Percentiles rank a stretch among this genome's conserved stretches.
Conservation (phyloP, 2,797 vertebrate species). For the Hyperoplus lanceolatus region DNA sequence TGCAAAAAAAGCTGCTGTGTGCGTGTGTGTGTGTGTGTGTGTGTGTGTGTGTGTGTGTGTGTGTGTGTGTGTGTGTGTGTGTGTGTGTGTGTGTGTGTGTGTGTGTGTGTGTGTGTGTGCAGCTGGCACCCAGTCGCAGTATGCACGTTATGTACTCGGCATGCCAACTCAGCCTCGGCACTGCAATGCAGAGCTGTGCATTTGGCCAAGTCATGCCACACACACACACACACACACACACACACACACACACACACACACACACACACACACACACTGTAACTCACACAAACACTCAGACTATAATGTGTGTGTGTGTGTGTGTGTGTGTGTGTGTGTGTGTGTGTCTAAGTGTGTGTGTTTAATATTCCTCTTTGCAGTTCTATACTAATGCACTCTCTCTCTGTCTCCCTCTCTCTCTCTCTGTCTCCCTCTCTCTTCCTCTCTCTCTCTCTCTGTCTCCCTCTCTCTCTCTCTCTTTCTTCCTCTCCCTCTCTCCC, state of each 20-base stretch:
- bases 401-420: slow-evolving; percentile 31
- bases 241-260: slow-evolving; percentile 6
- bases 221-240: slow-evolving; percentile 54
- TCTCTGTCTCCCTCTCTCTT: slow-evolving; percentile 27
- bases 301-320: not conserved
- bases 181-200: slow-evolving; percentile 88
- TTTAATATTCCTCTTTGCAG: slow-evolving; percentile 57
- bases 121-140: slow-evolving; percentile 84
- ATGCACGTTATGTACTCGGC: slow-evolving; percentile 85
- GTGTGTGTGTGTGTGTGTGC: slow-evolving; percentile 15
- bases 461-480: slow-evolving; percentile 9
- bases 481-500: not conserved
- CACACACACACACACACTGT: slow-evolving; percentile 17
- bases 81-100: slow-evolving; percentile 25
- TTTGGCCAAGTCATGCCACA: slow-evolving; percentile 80
- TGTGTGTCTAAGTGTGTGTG: not conserved
- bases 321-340: not conserved
- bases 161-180: slow-evolving; percentile 85
- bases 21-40: not conserved
- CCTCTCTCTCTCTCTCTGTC: slow-evolving; percentile 38
- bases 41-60: slow-evolving; percentile 12
- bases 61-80: slow-evolving; percentile 33
- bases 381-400: slow-evolving; percentile 40
- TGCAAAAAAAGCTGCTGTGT: slow-evolving; percentile 52
- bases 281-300: not conserved